Evolutionary conservation across 2,888 invertebrate species (phyloP).

Genomic region (Adelognathus sp.): DNA sequence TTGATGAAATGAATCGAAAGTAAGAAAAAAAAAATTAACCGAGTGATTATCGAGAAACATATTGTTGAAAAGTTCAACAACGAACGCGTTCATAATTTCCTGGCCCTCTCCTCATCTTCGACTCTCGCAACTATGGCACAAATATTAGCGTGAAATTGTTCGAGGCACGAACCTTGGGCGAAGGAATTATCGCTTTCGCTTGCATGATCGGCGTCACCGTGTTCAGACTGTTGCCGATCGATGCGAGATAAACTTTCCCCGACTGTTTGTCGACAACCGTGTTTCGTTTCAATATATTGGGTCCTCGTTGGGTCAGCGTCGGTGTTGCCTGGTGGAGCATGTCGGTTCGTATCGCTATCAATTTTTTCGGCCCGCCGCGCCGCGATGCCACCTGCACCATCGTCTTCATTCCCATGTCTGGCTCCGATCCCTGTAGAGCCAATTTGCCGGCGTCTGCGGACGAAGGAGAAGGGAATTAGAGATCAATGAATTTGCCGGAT

Average conservation of each 20-base stretch:
- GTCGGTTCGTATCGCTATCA: constrained; percentile 83
- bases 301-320: constrained; percentile 71
- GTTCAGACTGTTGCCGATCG: constrained; percentile 70
- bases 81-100: too few species aligned
- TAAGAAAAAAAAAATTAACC: too few species aligned
- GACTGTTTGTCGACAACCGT: constrained; percentile 71
- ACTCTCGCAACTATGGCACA: too few species aligned
- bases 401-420: constrained; percentile 76
- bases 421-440: constrained; percentile 84
- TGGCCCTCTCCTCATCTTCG: too few species aligned
- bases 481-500: background rate
- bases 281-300: constrained; percentile 77
- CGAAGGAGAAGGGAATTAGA: background rate
- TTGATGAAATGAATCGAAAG: too few species aligned
- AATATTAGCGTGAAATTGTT: too few species aligned
- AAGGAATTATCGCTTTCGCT: constrained; percentile 69
- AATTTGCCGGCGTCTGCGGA: constrained; percentile 88
- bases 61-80: too few species aligned
- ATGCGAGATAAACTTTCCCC: constrained; percentile 74
- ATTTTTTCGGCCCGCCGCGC: constrained; percentile 80
- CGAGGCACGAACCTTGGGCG: constrained; percentile 67
- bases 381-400: constrained; percentile 75
- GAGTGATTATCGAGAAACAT: too few species aligned
- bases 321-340: constrained; percentile 79
- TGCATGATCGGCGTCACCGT: constrained; percentile 69